phyloP scores from a whole-genome alignment of 2,888 invertebrate species.

The Brassicogethes aeneus region DNA sequence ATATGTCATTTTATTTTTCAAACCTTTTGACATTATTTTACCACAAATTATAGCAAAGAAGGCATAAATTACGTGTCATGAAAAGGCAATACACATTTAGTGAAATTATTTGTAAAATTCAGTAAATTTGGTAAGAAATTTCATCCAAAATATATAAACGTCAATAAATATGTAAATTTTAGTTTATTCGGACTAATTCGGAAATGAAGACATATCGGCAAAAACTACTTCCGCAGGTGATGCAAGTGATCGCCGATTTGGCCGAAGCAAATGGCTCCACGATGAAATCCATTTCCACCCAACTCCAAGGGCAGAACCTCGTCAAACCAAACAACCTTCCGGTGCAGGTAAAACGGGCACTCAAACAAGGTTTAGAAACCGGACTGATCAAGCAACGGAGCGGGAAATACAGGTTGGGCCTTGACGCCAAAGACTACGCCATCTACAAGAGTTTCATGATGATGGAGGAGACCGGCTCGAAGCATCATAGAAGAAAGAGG shows the following conservation, averaged over 20 bases:
- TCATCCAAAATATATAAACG: background rate
- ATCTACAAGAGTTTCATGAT: background rate
- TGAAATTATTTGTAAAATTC: too few species aligned
- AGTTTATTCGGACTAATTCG: too few species aligned
- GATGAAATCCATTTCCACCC: conserved; percentile 19
- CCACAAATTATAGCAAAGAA: too few species aligned
- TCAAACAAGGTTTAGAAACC: conserved; percentile 23
- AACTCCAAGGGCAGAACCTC: conserved; percentile 9
- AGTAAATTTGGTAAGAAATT: too few species aligned
- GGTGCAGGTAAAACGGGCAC: conserved; percentile 20
- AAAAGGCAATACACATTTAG: too few species aligned
- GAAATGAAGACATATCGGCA: too few species aligned
- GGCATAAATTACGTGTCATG: too few species aligned
- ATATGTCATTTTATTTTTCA: too few species aligned
- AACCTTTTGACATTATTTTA: too few species aligned
- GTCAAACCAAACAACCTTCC: conserved; percentile 19
- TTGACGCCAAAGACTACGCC: background rate
- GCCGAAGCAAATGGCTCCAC: conserved; percentile 22
- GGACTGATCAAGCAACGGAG: conserved; percentile 12
- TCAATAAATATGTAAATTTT: background rate
- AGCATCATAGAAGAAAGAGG: conserved; percentile 1
- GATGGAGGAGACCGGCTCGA: background rate
- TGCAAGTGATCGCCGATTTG: conserved; percentile 26
- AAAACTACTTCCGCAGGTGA: conserved; percentile 16
- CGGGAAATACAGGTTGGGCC: conserved; percentile 8